Base-by-base conservation (phyloP, 2,113 vertebrate genomes). In the Sander vitreus region DNA sequence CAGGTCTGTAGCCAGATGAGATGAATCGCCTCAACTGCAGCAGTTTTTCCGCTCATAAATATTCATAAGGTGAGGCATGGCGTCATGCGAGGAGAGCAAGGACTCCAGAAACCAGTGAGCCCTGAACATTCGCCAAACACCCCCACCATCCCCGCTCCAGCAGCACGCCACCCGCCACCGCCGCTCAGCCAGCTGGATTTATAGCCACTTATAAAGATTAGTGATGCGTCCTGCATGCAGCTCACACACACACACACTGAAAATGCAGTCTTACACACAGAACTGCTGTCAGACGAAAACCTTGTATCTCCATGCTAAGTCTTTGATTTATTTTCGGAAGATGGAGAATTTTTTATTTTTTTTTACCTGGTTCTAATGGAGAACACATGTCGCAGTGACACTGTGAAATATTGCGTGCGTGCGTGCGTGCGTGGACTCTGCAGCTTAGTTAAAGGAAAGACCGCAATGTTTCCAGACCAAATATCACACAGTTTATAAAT, bases 151-250 rank as follows among this genome's bases (percentile, higher is more conserved):
- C 10, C 16, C 11, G 14, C 27, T 8, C 15, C 43, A 25, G n/a
- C 11, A 80, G 71, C 16, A 60, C 3, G n/a, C 73, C n/a, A 51
- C 83, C 78, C 79, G 50, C 54, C 62, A 18, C 68, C 33, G 15
- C 69, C 6, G 65, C 84, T 68, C 81, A 70, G 84, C 78, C 45
- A 48, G 84, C 73, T 78, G 82, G 84, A 91, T 91, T 93, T 93
- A 90, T 88, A 62, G 85, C 85, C 88, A 89, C 91, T 91, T 88
- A 85, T 89, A 86, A 81, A 88, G 91, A 93, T 90, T 89, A 93
- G 87, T 68, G 86, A 86, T 78, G 86, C 88, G 23, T 88, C 81
- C 57, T 60, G 79, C 87, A 76, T 87, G 70, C 80, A 71, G 64
- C 74, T 14, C 71, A 64, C 68, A 30, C 65, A 65, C 7, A 70